Evolutionary conservation across 2,888 invertebrate genomes (phyloP).

Genomic region (Craniophora ligustri): DNA sequence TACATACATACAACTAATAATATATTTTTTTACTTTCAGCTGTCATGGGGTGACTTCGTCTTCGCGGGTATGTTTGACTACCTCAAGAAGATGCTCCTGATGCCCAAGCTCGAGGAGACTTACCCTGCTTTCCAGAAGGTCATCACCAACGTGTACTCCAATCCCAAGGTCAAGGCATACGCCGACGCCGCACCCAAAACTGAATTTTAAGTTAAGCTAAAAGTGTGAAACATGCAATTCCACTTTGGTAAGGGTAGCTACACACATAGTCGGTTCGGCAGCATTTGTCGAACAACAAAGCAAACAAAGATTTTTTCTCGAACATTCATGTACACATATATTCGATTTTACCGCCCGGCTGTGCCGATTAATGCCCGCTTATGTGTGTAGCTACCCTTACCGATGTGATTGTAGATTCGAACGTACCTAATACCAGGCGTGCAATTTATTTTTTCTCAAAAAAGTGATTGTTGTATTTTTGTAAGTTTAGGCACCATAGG

Average conservation of each 20-base stretch:
- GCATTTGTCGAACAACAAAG: too few species aligned
- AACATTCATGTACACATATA: too few species aligned
- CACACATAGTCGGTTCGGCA: too few species aligned
- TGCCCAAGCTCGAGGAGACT: constrained; percentile 66
- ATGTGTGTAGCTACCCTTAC: too few species aligned
- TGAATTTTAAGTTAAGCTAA: constrained; percentile 30
- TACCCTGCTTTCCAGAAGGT: constrained; percentile 73
- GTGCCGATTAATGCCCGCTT: too few species aligned
- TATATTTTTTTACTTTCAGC: constrained; percentile 52
- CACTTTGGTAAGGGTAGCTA: neutral
- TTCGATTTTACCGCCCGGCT: too few species aligned
- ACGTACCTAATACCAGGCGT: neutral
- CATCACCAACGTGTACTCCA: constrained; percentile 62
- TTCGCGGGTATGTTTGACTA: constrained; percentile 60
- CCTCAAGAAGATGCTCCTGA: constrained; percentile 55
- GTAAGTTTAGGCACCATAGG: neutral
- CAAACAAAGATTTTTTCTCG: too few species aligned
- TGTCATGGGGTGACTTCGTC: constrained; percentile 66
- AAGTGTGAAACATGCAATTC: neutral
- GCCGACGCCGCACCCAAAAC: constrained; percentile 58
- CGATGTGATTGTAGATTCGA: too few species aligned
- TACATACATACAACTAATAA: too few species aligned
- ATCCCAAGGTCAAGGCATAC: constrained; percentile 74
- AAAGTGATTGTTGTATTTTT: constrained; percentile 12
- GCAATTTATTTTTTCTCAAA: neutral